phyloP scores from a whole-genome alignment of 2,113 vertebrate genomes.

The Zingel zingel region DNA sequence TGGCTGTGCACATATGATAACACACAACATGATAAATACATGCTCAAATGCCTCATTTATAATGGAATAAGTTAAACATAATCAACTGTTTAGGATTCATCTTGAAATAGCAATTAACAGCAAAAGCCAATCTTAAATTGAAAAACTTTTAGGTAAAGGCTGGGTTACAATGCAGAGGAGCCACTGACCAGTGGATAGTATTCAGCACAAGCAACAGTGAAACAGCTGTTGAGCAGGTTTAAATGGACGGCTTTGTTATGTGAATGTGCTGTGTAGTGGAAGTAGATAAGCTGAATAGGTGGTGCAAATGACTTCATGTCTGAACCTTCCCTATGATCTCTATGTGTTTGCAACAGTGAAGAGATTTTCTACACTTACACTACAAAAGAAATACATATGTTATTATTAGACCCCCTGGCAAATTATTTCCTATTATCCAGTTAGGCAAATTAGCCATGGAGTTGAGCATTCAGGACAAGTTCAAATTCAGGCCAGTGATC shows the following conservation, averaged over 20 bases:
- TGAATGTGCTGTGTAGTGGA: conserved; percentile 23
- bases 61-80: no score
- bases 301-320: conserved; percentile 15
- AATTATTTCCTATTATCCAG: conserved; percentile 45
- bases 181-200: conserved; percentile 11
- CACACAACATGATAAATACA: background rate
- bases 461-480: conserved; percentile 25
- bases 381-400: conserved; percentile 13
- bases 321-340: conserved; percentile 2
- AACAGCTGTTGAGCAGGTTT: background rate
- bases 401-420: conserved; percentile 2
- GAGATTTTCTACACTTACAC: conserved; percentile 5
- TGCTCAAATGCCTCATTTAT: background rate
- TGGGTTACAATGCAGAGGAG: background rate
- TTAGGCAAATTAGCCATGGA: conserved; percentile 33
- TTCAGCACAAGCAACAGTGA: conserved; percentile 16
- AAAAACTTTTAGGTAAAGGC: background rate
- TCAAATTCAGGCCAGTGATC: conserved; percentile 40
- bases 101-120: background rate
- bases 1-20: background rate
- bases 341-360: background rate
- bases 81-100: background rate
- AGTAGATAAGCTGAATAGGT: conserved; percentile 13
- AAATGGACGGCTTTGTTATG: conserved; percentile 21
- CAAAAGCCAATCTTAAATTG: background rate